Base-by-base conservation (phyloP, 1,140 invertebrate species). In the Probaryconus sp. region DNA sequence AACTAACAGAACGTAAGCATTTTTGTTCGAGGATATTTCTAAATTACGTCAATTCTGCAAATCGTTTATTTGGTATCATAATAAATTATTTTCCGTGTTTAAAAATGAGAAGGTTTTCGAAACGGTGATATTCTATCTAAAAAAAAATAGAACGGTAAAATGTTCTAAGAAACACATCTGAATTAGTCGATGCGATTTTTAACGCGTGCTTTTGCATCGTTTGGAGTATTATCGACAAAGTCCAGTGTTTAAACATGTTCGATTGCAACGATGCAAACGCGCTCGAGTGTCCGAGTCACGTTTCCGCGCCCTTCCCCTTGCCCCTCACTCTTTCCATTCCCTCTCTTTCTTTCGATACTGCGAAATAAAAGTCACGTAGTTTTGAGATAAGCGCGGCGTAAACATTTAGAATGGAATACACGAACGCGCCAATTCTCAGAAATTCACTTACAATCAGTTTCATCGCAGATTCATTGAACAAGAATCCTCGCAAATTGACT, bases 401-500 rank as follows among this genome's bases (percentile, higher is more conserved):
- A 74, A 68, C 50, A 63, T 63, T 70, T 67, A 37, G 56, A 68
- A 74, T 74, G 70, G 47, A 68, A 56, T 56, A 58, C 63, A 67
- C 63, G 55, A 65, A 51, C 31, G 61, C 69, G 38, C 35, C 53
- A 61, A 67, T 74, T 68, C 61, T 68, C 55, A 68, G 40, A 56
- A 74, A 74, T 74, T 74, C 63, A 67, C 61, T 74, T 56, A 47
- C 70, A 74, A 74, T 68, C 70, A 56, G 48, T 74, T 67, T 74
- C 48, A 60, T 74, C 56, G 47, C 53, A 33, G 70, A 73, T 73
- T 73, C 70, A 51, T 53, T 45, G 53, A 67, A 73, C 68, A 61
- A 71, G 35, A 45, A 60, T 69, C 53, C 30, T 69, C 65, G 43
- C 65, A 69, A 69, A 69, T 69, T 69, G 65, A 69, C 53, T 47